Conservation (phyloP, 2,888 invertebrate genomes). For the Entomobrya proxima region DNA sequence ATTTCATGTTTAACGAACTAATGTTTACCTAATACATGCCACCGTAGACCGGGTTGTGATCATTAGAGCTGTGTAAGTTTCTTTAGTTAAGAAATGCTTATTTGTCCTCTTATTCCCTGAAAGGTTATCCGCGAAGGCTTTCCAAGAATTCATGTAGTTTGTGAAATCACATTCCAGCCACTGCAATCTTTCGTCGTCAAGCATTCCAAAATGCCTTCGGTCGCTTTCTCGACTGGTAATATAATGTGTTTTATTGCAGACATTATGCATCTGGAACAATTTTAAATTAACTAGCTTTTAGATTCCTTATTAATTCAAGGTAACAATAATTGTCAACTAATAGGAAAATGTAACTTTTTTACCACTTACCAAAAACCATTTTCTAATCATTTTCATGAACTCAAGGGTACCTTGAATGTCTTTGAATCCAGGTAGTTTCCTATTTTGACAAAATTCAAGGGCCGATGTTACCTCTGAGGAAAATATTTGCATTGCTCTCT, state of each 20-base stretch:
- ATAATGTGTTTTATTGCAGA: neutral
- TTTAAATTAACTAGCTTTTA: too few species aligned
- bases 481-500: conserved; percentile 59
- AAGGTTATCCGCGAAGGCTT: neutral
- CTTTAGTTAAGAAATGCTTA: conserved; percentile 34
- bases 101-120: neutral
- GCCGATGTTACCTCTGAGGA: conserved; percentile 56
- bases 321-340: neutral
- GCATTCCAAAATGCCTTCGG: neutral
- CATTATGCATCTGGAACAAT: neutral
- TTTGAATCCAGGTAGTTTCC: conserved; percentile 10
- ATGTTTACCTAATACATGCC: conserved; percentile 38
- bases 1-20: too few species aligned
- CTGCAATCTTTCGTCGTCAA: conserved; percentile 26
- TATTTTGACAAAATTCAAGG: conserved; percentile 14
- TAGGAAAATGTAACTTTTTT: too few species aligned
- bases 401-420: conserved; percentile 39
- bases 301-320: too few species aligned
- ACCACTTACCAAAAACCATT: conserved; percentile 12
- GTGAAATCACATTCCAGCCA: conserved; percentile 10
- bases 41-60: conserved; percentile 53
- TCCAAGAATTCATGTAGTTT: neutral
- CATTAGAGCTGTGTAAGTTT: conserved; percentile 41
- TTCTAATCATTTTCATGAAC: conserved; percentile 22
- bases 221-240: neutral